A percentile compares a stretch with the other conserved stretches of the same genome.
Conservation (phyloP, 2,797 vertebrate genomes). For the Notolabrus celidotus region DNA sequence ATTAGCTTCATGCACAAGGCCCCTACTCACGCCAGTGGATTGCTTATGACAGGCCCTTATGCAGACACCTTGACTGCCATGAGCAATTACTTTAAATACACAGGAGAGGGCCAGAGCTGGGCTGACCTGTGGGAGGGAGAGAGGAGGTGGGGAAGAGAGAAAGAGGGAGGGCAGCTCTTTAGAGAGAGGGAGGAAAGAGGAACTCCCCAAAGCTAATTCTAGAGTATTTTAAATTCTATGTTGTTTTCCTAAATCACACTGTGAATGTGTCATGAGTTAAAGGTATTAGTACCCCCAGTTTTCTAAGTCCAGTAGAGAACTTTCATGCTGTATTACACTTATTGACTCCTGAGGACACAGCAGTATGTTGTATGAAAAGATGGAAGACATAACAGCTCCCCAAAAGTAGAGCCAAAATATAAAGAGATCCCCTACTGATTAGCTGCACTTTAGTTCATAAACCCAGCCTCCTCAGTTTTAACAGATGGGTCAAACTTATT, state of each 20-base stretch:
- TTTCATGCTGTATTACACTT: neutral
- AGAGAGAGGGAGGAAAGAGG: constrained; percentile 27
- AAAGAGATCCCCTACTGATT: too few relatives aligned
- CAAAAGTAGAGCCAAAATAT: too few relatives aligned
- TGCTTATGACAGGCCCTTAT: constrained; percentile 83
- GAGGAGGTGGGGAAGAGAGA: constrained; percentile 27
- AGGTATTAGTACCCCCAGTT: neutral
- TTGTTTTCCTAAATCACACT: constrained; percentile 29
- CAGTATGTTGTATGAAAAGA: too few relatives aligned
- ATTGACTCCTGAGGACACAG: neutral
- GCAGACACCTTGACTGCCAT: constrained; percentile 82
- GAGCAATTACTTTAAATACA: constrained; percentile 79
- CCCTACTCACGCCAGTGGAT: constrained; percentile 76
- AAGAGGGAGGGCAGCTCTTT: constrained; percentile 3
- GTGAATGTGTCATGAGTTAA: constrained; percentile 13
- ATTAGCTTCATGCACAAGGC: constrained; percentile 78
- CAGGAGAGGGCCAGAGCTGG: constrained; percentile 63
- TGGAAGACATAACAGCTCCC: too few relatives aligned
- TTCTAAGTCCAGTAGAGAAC: neutral
- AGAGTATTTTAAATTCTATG: constrained; percentile 31
- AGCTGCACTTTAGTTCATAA: too few relatives aligned
- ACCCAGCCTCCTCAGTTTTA: too few relatives aligned
- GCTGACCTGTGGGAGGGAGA: constrained; percentile 62
- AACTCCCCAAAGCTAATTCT: constrained; percentile 44
- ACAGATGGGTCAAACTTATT: too few relatives aligned